Conservation (phyloP, 2,797 vertebrate species). For the Clarias pachynema region DNA sequence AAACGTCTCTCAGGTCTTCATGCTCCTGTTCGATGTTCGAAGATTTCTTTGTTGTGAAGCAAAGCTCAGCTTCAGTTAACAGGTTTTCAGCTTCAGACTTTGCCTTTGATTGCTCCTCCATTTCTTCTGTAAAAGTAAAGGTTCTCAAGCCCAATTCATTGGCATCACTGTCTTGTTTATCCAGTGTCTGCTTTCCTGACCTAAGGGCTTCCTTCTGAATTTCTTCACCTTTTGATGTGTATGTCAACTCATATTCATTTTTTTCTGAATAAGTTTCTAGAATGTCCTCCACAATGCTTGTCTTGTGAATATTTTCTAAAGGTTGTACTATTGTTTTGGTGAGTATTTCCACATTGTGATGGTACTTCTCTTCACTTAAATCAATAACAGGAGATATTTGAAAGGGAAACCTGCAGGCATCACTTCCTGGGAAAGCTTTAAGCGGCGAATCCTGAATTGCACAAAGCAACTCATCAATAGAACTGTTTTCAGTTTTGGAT, state of each 20-base stretch:
- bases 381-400: slow-evolving; percentile 47
- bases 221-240: slow-evolving; percentile 48
- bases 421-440: slow-evolving; percentile 61
- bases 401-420: slow-evolving; percentile 57
- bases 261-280: slow-evolving; percentile 47
- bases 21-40: slow-evolving; percentile 56
- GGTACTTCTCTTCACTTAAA: slow-evolving; percentile 57
- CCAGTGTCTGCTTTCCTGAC: slow-evolving; percentile 51
- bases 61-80: slow-evolving; percentile 68
- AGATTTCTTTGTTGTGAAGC: slow-evolving; percentile 66
- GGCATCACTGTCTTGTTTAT: slow-evolving; percentile 62
- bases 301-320: slow-evolving; percentile 54
- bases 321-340: slow-evolving; percentile 60
- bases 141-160: slow-evolving; percentile 76
- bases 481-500: slow-evolving; percentile 64
- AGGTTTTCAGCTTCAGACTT: slow-evolving; percentile 66
- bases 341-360: slow-evolving; percentile 59
- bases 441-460: slow-evolving; percentile 71
- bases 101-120: slow-evolving; percentile 56
- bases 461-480: slow-evolving; percentile 72
- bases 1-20: slow-evolving; percentile 12
- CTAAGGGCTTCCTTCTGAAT: slow-evolving; percentile 37
- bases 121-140: slow-evolving; percentile 64
- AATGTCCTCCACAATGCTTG: slow-evolving; percentile 52
- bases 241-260: slow-evolving; percentile 45